Base-by-base conservation (phyloP, 92 coral and sea anemone species). In the Heteractis magnifica region DNA sequence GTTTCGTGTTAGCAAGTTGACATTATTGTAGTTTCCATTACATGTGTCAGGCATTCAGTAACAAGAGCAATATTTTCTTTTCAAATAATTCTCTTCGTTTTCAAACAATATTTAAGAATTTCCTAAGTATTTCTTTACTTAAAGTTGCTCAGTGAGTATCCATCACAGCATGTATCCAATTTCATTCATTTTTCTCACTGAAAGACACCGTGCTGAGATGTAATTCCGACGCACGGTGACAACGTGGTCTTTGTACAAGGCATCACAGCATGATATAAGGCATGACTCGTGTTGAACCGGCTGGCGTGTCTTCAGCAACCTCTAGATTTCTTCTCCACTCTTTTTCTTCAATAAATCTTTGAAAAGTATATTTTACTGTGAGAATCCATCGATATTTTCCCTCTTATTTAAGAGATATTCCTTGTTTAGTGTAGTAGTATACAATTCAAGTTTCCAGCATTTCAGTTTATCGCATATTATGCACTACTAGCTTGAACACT, bases 181-280 rank as follows among this genome's bases (percentile, higher is more conserved):
- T 68, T 68, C 73, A 68, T 68, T 20, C 16, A 68, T 68, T 68
- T 26, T 68, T 9, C 73, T 68, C 9, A 48, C 20, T 68, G 23
- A 68, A 68, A 68, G 73, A 26, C 73, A 8, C 3, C 73, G 44
- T 68, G 73, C 73, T 68, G 73, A 23, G 73, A 68, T 19, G 71
- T 68, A 21, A 23, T 68, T 26, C 73, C 15, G 5, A 21, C 13
- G 23, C 73, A 68, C 73, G 73, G 18, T 14, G 16, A 68, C 73
- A 68, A 68, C 73, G 73, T 68, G 73, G 73, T 68, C 73, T n/a
- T 26, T 20, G 48, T 20, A 8, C 49, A 11, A 18, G 44, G 20
- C 70, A 62, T 9, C 73, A 1, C 73, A 68, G 73, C 49, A 68
- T 68, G 73, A 68, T 68, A 50, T 11, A 53, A 53, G 9, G 10